These are phyloP conservation scores for Drosophila rhopaloa DNA, from an alignment of 1,140 invertebrate genomes.

Conservation along the genomic window DNA sequence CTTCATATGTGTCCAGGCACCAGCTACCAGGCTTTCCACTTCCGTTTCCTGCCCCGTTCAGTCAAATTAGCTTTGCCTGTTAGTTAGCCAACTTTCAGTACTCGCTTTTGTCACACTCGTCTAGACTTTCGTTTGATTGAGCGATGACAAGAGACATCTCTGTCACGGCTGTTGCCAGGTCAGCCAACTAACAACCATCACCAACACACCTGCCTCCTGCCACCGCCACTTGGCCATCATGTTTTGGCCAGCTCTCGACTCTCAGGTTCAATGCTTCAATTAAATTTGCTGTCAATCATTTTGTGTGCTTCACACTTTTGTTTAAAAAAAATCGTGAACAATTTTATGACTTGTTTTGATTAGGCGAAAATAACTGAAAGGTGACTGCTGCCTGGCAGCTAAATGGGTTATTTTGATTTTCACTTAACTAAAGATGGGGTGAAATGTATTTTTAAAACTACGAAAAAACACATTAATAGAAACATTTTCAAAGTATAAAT, in stretches of 20 bases:
- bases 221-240: slow-evolving; percentile 10
- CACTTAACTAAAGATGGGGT: neutral
- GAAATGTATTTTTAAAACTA: neutral
- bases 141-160: slow-evolving; percentile 54
- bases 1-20: slow-evolving; percentile 47
- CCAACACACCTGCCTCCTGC: slow-evolving; percentile 3
- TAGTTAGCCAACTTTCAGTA: slow-evolving; percentile 54
- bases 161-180: slow-evolving; percentile 36
- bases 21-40: slow-evolving; percentile 2
- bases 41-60: slow-evolving; percentile 22
- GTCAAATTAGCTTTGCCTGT: slow-evolving; percentile 60
- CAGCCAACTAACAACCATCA: slow-evolving; percentile 18
- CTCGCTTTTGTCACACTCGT: slow-evolving; percentile 53
- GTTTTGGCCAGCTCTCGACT: slow-evolving; percentile 29
- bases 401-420: slow-evolving; percentile 60
- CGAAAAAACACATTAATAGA: neutral
- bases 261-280: slow-evolving; percentile 71
- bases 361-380: slow-evolving; percentile 35
- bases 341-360: slow-evolving; percentile 67
- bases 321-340: slow-evolving; percentile 29
- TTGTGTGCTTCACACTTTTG: slow-evolving; percentile 28
- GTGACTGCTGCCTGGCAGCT: slow-evolving; percentile 13
- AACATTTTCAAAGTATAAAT: neutral
- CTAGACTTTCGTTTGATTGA: slow-evolving; percentile 60
- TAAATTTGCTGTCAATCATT: slow-evolving; percentile 75